phyloP scores from a whole-genome alignment of 2,797 vertebrate genomes.

The Acestrorhynchus altus region DNA sequence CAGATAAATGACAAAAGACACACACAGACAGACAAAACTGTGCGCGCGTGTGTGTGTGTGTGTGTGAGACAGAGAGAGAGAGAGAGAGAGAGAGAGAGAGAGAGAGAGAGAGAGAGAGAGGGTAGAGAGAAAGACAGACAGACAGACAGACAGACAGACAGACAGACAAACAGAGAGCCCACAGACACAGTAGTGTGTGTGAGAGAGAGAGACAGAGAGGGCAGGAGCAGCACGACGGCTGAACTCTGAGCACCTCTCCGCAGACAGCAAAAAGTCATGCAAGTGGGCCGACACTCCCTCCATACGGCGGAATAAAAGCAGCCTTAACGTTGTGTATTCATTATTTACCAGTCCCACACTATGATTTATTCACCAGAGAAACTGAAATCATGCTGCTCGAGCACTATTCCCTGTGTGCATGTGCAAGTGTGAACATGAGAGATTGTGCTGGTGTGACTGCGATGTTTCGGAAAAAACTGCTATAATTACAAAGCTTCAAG shows the following conservation, averaged over 20 bases:
- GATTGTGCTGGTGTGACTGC: neutral
- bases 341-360: constrained; percentile 56
- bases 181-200: neutral
- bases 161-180: neutral
- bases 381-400: constrained; percentile 40
- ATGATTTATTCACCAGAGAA: constrained; percentile 58
- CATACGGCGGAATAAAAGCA: constrained; percentile 47
- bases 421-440: constrained; percentile 23
- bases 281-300: constrained; percentile 43
- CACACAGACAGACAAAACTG: too few species aligned
- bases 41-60: neutral
- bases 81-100: neutral
- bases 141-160: neutral
- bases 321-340: constrained; percentile 51
- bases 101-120: constrained; percentile 1
- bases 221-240: neutral
- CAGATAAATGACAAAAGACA: neutral
- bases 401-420: constrained; percentile 33
- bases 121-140: neutral
- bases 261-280: constrained; percentile 21
- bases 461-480: constrained; percentile 28
- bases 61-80: neutral
- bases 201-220: neutral
- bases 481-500: constrained; percentile 39
- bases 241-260: constrained; percentile 24